These are phyloP conservation scores for Chironex yamaguchii DNA, from an alignment of 30 jellyfish, hydroid and myxozoan species.

Conservation along the genomic window DNA sequence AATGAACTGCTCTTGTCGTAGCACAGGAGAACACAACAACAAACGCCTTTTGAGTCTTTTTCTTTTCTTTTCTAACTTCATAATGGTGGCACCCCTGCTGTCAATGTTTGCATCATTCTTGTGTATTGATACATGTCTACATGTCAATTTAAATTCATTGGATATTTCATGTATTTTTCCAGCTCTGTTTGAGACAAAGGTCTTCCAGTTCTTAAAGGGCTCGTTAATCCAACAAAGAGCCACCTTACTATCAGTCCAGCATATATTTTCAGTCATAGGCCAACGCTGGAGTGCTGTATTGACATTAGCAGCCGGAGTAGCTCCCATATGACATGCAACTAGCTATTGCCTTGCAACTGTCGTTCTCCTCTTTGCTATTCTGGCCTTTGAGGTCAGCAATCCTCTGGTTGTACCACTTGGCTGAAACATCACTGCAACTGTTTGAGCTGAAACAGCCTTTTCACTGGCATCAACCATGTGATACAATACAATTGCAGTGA, in stretches of 20 bases:
- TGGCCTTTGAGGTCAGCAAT: constrained; percentile 14
- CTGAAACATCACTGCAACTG: constrained; percentile 32
- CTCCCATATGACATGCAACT: constrained; percentile 61
- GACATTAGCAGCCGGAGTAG: constrained; percentile 15
- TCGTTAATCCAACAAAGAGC: constrained; percentile 36
- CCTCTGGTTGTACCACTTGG: constrained; percentile 41
- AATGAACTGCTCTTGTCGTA: constrained; percentile 39
- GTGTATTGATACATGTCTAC: constrained; percentile 3
- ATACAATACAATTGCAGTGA: constrained; percentile 19
- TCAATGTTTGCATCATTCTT: constrained; percentile 18
- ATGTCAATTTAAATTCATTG: background rate
- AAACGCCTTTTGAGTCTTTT: background rate
- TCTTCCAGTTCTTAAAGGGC: constrained; percentile 40
- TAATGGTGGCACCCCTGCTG: constrained; percentile 9
- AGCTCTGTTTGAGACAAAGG: constrained; percentile 46
- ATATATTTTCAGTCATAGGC: constrained; percentile 26
- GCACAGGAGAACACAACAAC: constrained; percentile 22
- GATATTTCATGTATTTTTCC: constrained; percentile 19
- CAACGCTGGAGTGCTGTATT: constrained; percentile 39
- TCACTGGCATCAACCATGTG: constrained; percentile 55
- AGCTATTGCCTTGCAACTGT: constrained; percentile 50
- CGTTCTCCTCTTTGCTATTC: constrained; percentile 33
- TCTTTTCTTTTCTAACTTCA: background rate
- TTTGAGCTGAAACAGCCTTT: constrained; percentile 53
- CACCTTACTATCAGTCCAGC: constrained; percentile 50